Base-by-base conservation (phyloP, 37 sponge, comb jelly and placozoan genomes). In the Axinella damicornis region DNA sequence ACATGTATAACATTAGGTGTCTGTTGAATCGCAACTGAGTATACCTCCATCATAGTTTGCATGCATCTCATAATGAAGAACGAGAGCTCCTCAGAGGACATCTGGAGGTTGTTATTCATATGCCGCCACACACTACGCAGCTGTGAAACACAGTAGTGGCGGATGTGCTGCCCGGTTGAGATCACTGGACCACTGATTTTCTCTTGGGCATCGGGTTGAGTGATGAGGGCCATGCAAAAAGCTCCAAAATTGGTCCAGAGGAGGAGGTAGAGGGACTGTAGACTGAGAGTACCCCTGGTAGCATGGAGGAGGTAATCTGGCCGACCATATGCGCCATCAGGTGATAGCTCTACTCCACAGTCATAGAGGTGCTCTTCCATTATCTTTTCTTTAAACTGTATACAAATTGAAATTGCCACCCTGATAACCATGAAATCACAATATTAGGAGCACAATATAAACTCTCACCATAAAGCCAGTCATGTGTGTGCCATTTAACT, bases 121-220 rank as follows among this genome's bases (percentile, higher is more conserved):
- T 61, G 58, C 22, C 74, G 52, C 94, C 94, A 94, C 61, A 90
- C 40, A 13, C 77, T 82, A 15, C 72, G 39, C 65, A 94, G 30
- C 65, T 90, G 87, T 20, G 76, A 34, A 9, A 94, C 31, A 66
- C 94, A 94, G 76, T 91, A 94, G 71, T 81, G 88, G 22, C 94
- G 58, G 12, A 90, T 53, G 1, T 78, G 81, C 76, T 83, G 74
- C 90, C 88, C 77, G 32, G 76, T 84, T 20, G 94, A 94, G 31
- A 94, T 71, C 6, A 94, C 35, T 52, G 34, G 76, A 57, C 92
- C 92, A 22, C 69, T 61, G 2, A 92, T 67, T 28, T 22, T 53
- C 17, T 76, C 60, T 32, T 65, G 36, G 19, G 90, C 86, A 36
- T 54, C 53, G 17, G 83, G 83, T 28, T 90, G 81, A 46, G 87